Percentiles rank a stretch among this genome's conserved stretches.
Conservation (phyloP, 2,113 vertebrate genomes). For the Tupaia chinensis region DNA sequence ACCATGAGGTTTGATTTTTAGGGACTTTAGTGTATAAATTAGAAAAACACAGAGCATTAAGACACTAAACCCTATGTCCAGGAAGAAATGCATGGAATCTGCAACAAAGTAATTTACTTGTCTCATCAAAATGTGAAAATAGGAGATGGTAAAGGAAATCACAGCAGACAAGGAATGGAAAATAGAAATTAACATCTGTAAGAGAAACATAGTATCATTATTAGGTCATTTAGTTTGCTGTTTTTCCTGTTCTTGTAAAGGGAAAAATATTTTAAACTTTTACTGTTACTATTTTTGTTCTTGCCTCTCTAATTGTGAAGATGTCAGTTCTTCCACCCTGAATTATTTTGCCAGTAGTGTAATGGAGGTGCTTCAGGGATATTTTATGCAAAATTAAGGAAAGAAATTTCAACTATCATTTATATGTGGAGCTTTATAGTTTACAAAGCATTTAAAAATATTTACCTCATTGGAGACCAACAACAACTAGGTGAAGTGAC, state of each 20-base stretch:
- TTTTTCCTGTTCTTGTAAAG: constrained; percentile 16
- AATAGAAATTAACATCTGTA: not conserved
- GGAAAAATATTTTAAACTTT: not conserved
- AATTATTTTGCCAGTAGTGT: not conserved
- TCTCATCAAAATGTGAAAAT: not conserved
- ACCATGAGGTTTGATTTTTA: constrained; percentile 12
- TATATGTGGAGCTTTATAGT: not conserved
- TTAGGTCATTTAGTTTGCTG: not conserved
- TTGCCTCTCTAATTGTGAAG: not conserved
- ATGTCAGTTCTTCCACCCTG: not conserved
- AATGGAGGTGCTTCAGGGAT: not conserved
- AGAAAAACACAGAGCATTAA: not conserved
- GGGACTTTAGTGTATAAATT: not conserved
- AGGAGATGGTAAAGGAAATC: constrained; percentile 15
- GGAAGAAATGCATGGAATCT: not conserved
- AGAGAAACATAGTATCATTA: not conserved
- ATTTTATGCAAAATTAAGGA: not conserved
- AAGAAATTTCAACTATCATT: not conserved
- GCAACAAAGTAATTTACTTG: constrained; percentile 7
- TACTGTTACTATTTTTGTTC: not conserved
- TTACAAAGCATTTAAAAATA: not conserved
- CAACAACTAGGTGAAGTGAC: not conserved
- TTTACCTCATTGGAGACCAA: constrained; percentile 7
- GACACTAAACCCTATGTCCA: not conserved
- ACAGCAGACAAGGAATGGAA: not conserved